Evolutionary conservation across 1,140 invertebrate genomes (phyloP).

Genomic region (Stegodyphus mimosarum): DNA sequence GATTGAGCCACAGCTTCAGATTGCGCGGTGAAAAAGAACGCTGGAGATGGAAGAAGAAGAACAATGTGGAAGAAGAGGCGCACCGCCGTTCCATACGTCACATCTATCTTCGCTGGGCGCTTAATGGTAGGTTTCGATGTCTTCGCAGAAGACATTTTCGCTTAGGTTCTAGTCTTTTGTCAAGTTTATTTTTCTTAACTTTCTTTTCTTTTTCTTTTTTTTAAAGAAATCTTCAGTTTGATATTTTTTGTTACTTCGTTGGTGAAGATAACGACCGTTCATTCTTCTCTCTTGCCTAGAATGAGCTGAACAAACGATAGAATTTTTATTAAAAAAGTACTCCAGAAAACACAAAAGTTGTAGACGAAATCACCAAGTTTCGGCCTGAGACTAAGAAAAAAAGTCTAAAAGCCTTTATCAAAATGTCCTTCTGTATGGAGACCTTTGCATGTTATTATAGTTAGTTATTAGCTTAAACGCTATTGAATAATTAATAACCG

Average conservation of each 20-base stretch:
- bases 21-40: slow-evolving; percentile 34
- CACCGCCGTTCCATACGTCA: slow-evolving; percentile 55
- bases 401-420: no score
- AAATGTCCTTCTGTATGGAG: no score
- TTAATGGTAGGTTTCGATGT: slow-evolving; percentile 58
- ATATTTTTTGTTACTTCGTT: slow-evolving; percentile 23
- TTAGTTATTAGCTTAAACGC: no score
- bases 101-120: slow-evolving; percentile 47
- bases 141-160: slow-evolving; percentile 53
- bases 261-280: slow-evolving; percentile 55
- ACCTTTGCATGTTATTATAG: no score
- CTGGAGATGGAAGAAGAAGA: slow-evolving; percentile 3
- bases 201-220: slow-evolving; percentile 21
- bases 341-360: not conserved
- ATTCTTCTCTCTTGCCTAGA: slow-evolving; percentile 49
- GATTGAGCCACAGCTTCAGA: slow-evolving; percentile 55
- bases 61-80: slow-evolving; percentile 47
- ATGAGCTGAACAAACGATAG: slow-evolving; percentile 44
- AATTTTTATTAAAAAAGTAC: not conserved
- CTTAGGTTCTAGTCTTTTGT: slow-evolving; percentile 43
- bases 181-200: slow-evolving; percentile 48
- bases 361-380: no score
- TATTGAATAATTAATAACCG: no score
- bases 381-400: no score
- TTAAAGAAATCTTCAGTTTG: slow-evolving; percentile 13